phyloP scores from a whole-genome alignment of 2,113 vertebrate genomes.

The Misgurnus mizolepis region DNA sequence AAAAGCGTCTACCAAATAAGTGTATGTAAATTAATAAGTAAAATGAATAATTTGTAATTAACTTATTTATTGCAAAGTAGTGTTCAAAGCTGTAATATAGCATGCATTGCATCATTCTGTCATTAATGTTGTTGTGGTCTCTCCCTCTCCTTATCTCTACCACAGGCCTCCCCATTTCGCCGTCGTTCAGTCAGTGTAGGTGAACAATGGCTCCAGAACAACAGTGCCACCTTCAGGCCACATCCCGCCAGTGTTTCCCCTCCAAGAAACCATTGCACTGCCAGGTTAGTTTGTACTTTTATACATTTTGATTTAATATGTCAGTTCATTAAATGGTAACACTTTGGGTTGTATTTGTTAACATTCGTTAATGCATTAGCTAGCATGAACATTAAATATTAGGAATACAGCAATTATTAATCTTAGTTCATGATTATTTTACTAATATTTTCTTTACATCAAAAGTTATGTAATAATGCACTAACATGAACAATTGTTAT shows the following conservation, averaged over 20 bases:
- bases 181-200: constrained; percentile 87
- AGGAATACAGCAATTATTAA: too few relatives aligned
- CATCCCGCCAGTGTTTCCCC: constrained; percentile 80
- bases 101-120: neutral
- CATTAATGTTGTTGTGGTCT: neutral
- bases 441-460: too few relatives aligned
- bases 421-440: too few relatives aligned
- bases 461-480: too few relatives aligned
- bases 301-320: neutral
- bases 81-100: neutral
- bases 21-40: too few relatives aligned
- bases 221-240: constrained; percentile 74
- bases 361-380: too few relatives aligned
- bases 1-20: too few relatives aligned
- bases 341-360: too few relatives aligned
- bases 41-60: too few relatives aligned
- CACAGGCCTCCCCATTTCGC: constrained; percentile 72
- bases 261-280: constrained; percentile 70
- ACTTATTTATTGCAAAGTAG: neutral
- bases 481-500: too few relatives aligned
- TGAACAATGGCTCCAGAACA: constrained; percentile 82
- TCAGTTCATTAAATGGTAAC: too few relatives aligned
- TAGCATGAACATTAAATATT: too few relatives aligned
- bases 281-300: constrained; percentile 69
- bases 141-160: neutral